Base-by-base conservation (phyloP, 2,888 invertebrate species). In the Eilema depressum region DNA sequence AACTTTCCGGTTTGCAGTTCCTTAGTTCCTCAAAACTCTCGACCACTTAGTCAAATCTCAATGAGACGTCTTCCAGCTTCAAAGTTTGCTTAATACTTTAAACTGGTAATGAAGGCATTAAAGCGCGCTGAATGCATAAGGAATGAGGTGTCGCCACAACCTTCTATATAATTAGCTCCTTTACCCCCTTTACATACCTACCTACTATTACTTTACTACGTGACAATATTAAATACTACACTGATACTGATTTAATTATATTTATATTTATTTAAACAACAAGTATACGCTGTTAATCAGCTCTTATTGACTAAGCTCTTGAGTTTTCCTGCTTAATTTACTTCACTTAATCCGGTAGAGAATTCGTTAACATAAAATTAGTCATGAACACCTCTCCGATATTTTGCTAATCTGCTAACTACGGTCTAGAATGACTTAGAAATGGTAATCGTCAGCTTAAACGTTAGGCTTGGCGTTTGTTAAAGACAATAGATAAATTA, bases 31-130 rank as follows among this genome's bases (percentile, higher is more conserved):
- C n/a, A 79, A 83, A 87, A 79, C 80, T 83, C 78, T 79, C 79
- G 77, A 85, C 85, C 87, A 88, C 89, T 93, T 92, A 89, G 88
- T 91, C 89, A 91, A 93, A 93, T 93, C 92, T 89, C 86, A 84
- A 86, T 82, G 86, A 90, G 89, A 87, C 87, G 86, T 88, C 88
- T 90, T 86, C 84, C 86, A 87, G 86, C 86, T 88, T 85, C 88
- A 78, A 91, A 93, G 93, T 94, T 94, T 92, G 90, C 91, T 91
- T 93, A 93, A 94, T 94, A 94, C 94, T 94, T 94, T 93, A 94
- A 95, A 94, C 94, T 94, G 92, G 91, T 93, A 93, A 94, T 94
- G 93, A 94, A 93, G 92, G 92, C 90, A 93, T 93, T 94, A 94
- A 91, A 88, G 90, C 92, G 89, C 91, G 91, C 92, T 91, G 93